phyloP scores from a whole-genome alignment of 2,113 vertebrate species.

The Chaetorhynchus papuensis region DNA sequence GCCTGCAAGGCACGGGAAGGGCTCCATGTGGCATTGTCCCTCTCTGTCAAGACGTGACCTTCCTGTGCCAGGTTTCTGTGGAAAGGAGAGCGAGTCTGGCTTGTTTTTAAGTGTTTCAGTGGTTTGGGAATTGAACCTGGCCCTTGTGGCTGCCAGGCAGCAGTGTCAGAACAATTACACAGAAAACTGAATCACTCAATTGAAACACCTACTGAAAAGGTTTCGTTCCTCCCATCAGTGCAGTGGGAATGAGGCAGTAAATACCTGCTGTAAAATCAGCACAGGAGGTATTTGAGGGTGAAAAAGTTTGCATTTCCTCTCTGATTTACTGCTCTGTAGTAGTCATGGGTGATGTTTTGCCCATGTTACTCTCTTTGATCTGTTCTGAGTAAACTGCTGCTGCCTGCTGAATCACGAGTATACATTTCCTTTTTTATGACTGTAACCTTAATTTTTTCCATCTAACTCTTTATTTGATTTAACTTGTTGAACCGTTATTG shows the following conservation, averaged over 20 bases:
- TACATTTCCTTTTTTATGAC: neutral
- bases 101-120: neutral
- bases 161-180: neutral
- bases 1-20: rapidly evolving
- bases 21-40: neutral
- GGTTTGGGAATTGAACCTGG: neutral
- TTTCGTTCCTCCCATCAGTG: neutral
- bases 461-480: slow-evolving; percentile 10
- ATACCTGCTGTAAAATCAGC: neutral
- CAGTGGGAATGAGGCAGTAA: neutral
- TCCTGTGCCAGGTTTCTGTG: neutral
- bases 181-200: neutral
- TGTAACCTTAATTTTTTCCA: neutral
- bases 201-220: neutral
- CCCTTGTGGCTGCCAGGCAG: neutral
- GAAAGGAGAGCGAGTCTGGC: rapidly evolving
- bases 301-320: neutral
- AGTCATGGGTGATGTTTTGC: neutral
- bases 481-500: slow-evolving; percentile 19
- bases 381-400: neutral
- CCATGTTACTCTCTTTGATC: neutral
- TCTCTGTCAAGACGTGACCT: rapidly evolving
- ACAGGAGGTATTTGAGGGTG: neutral
- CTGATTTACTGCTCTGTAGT: neutral
- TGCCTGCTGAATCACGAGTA: neutral